Conservation (phyloP, 2,888 invertebrate species). For the Drosophila basisetae region DNA sequence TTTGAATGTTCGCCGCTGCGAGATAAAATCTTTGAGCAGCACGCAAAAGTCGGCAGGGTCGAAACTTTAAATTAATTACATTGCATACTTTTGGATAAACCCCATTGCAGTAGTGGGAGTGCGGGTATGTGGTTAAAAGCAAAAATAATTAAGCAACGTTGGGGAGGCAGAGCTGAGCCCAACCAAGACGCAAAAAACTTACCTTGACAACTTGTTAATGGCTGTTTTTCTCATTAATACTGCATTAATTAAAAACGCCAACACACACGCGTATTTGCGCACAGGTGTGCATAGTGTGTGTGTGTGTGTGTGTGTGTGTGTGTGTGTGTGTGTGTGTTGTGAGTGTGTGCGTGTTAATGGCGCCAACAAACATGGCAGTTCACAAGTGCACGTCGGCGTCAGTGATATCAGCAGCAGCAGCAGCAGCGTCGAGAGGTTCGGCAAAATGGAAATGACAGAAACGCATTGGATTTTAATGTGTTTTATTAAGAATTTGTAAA, state of each 20-base stretch:
- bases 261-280: constrained; percentile 34
- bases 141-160: constrained; percentile 70
- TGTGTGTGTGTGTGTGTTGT: constrained; percentile 5
- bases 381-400: constrained; percentile 61
- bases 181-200: constrained; percentile 62
- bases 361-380: constrained; percentile 68
- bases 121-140: constrained; percentile 31
- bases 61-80: constrained; percentile 75
- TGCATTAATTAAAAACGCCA: constrained; percentile 81
- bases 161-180: constrained; percentile 27
- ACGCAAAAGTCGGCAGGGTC: constrained; percentile 52
- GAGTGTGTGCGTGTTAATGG: constrained; percentile 49
- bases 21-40: constrained; percentile 58
- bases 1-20: constrained; percentile 57
- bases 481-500: constrained; percentile 23
- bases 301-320: constrained; percentile 23
- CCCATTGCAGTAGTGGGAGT: constrained; percentile 16
- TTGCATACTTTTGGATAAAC: constrained; percentile 30
- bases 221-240: constrained; percentile 86
- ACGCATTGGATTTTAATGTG: constrained; percentile 49
- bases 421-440: constrained; percentile 18
- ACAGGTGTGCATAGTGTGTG: constrained; percentile 14
- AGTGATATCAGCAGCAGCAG: constrained; percentile 8
- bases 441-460: constrained; percentile 24
- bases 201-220: constrained; percentile 86